Conservation (phyloP, 2,888 invertebrate species). For the Diarsia brunnea region DNA sequence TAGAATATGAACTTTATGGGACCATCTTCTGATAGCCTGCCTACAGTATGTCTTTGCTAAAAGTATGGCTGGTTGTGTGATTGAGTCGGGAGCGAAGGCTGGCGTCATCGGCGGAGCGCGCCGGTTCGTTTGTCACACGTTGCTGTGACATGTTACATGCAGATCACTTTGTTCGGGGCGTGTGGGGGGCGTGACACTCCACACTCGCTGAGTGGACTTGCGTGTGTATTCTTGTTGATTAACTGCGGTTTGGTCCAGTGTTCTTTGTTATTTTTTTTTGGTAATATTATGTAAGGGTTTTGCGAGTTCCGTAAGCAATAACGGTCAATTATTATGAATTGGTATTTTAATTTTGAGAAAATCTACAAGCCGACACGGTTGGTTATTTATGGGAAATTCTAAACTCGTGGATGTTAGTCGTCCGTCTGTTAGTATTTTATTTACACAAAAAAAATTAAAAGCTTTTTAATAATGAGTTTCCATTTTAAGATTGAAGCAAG, state of each 20-base stretch:
- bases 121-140: slow-evolving; percentile 72
- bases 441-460: too few species aligned
- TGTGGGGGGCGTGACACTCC: not conserved
- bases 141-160: slow-evolving; percentile 71
- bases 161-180: slow-evolving; percentile 57
- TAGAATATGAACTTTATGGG: not conserved
- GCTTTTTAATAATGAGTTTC: not conserved
- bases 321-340: not conserved
- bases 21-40: not conserved
- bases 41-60: not conserved
- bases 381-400: not conserved
- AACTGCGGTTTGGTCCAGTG: not conserved
- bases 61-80: slow-evolving; percentile 33
- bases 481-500: slow-evolving; percentile 16
- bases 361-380: not conserved
- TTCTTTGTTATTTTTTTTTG: not conserved
- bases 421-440: too few species aligned
- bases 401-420: not conserved
- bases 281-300: too few species aligned
- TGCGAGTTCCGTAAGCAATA: not conserved
- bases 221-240: not conserved
- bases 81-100: slow-evolving; percentile 41
- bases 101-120: slow-evolving; percentile 29
- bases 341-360: not conserved
- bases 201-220: slow-evolving; percentile 19